phyloP scores from a whole-genome alignment of 2,113 vertebrate genomes.

The Archocentrus centrarchus region DNA sequence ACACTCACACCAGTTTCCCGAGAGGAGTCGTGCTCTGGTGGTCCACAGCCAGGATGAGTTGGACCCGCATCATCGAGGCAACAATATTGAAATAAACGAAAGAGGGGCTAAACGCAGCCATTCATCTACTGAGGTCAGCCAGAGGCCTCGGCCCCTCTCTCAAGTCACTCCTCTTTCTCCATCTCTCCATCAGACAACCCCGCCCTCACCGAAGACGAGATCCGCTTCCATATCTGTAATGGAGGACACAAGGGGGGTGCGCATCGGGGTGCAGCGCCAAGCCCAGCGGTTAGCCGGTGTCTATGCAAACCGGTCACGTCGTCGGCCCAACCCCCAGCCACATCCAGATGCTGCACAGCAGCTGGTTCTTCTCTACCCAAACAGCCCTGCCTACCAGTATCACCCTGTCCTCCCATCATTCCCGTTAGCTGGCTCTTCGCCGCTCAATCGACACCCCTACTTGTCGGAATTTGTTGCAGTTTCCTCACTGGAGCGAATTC shows the following conservation, averaged over 20 bases:
- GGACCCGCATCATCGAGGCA: conserved; percentile 40
- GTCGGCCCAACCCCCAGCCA: conserved; percentile 71
- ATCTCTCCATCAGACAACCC: conserved; percentile 9
- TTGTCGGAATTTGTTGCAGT: conserved; percentile 76
- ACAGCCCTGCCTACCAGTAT: conserved; percentile 76
- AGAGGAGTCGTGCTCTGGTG: conserved; percentile 34
- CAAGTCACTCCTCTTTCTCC: conserved; percentile 68
- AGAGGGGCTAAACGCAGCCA: conserved; percentile 76
- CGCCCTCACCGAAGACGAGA: conserved; percentile 77
- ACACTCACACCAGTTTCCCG: conserved; percentile 35
- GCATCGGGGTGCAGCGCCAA: conserved; percentile 66
- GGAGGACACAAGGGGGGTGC: conserved; percentile 65
- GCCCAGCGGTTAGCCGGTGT: conserved; percentile 62
- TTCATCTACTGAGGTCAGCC: conserved; percentile 79
- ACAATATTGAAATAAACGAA: neutral
- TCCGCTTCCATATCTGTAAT: conserved; percentile 81
- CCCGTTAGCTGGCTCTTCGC: conserved; percentile 57
- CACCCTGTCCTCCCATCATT: conserved; percentile 84
- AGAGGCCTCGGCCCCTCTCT: conserved; percentile 72
- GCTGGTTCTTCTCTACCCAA: conserved; percentile 82
- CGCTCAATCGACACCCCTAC: conserved; percentile 63
- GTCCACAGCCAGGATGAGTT: conserved; percentile 49
- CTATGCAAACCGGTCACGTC: conserved; percentile 66
- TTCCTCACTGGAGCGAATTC: conserved; percentile 83
- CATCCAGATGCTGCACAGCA: conserved; percentile 76